These are phyloP conservation scores for Dasyurus viverrinus DNA, from an alignment of 2,113 vertebrate genomes.

Conservation along the genomic window DNA sequence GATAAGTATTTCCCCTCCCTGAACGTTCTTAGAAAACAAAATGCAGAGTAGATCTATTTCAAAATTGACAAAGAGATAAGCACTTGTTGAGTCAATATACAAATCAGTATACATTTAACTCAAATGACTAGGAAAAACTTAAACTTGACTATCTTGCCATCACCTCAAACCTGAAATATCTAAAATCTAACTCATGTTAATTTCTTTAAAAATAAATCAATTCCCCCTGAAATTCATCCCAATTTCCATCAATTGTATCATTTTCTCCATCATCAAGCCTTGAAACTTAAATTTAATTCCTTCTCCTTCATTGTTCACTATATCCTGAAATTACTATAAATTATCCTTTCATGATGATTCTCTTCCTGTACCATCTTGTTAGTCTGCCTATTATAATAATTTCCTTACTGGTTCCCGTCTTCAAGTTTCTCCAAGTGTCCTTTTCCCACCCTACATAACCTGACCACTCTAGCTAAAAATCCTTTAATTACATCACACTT, in stretches of 20 bases:
- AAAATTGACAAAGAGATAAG: accelerated
- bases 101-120: neutral
- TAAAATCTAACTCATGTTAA: neutral
- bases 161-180: neutral
- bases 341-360: neutral
- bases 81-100: accelerated
- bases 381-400: accelerated
- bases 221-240: neutral
- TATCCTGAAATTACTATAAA: neutral
- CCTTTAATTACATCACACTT: accelerated
- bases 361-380: neutral
- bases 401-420: neutral
- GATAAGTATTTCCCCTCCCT: neutral
- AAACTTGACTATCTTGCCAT: neutral
- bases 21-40: neutral
- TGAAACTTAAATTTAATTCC: neutral
- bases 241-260: neutral
- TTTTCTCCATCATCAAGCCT: neutral
- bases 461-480: accelerated
- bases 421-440: neutral
- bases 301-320: neutral
- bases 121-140: neutral
- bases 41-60: neutral
- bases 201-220: neutral
- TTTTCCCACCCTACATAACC: accelerated